Evolutionary conservation across 2,888 invertebrate species (phyloP).

Genomic region (Leptarthrus brevirostris): DNA sequence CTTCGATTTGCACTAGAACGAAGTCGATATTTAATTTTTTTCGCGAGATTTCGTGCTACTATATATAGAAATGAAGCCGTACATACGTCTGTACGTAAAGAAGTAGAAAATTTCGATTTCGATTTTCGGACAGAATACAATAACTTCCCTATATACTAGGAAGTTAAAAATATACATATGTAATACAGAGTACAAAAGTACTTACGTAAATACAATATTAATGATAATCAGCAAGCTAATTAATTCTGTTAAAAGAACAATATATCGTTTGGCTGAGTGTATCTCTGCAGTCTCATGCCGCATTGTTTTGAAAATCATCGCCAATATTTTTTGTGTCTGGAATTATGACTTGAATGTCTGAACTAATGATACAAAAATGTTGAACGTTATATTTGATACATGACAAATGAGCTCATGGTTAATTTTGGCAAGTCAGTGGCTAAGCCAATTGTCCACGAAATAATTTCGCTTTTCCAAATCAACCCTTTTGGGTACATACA

Average conservation of each 20-base stretch:
- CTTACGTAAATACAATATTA: too few relatives aligned
- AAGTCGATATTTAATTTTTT: too few relatives aligned
- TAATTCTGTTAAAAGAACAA: constrained; percentile 1
- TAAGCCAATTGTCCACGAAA: constrained; percentile 8
- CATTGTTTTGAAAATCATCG: background rate
- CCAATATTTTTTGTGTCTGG: background rate
- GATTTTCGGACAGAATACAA: too few relatives aligned
- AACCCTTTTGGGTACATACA: constrained; percentile 3
- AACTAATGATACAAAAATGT: background rate
- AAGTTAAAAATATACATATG: too few relatives aligned
- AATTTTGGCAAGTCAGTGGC: constrained; percentile 28
- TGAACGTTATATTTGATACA: constrained; percentile 30
- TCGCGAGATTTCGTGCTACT: too few relatives aligned
- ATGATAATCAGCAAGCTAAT: constrained; percentile 2
- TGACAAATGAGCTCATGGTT: constrained; percentile 14
- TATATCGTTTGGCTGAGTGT: background rate
- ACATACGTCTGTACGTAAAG: too few relatives aligned
- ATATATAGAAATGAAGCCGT: too few relatives aligned
- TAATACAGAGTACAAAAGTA: too few relatives aligned
- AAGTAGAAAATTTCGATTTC: too few relatives aligned
- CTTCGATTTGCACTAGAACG: too few relatives aligned
- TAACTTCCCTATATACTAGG: too few relatives aligned
- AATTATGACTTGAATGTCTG: background rate
- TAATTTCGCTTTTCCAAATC: constrained; percentile 6
- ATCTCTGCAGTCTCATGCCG: background rate